A percentile compares a stretch with the other conserved stretches of the same genome.
Conservation (phyloP, 2,797 vertebrate genomes). For the Tenualosa thibaudeaui region DNA sequence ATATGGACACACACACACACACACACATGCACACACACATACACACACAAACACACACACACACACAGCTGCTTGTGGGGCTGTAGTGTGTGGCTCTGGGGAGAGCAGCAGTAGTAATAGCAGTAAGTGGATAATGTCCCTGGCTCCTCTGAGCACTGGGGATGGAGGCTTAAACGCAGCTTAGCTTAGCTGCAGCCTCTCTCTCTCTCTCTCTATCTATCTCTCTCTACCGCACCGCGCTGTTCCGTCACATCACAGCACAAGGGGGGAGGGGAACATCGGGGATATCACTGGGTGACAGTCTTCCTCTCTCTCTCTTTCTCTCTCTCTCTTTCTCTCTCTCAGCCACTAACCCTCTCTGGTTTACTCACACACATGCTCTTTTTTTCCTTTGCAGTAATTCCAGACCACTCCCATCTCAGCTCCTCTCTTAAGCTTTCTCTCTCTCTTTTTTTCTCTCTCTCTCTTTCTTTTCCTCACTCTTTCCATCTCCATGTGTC, state of each 20-base stretch:
- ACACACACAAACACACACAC: conserved; percentile 14
- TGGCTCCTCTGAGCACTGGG: conserved; percentile 68
- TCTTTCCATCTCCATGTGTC: background rate
- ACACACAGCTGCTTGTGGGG: conserved; percentile 54
- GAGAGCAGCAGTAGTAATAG: conserved; percentile 81
- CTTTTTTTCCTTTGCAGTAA: conserved; percentile 23
- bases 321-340: conserved; percentile 38
- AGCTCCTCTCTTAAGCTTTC: background rate
- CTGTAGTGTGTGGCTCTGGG: conserved; percentile 53
- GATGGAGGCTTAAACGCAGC: conserved; percentile 76
- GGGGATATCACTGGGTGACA: conserved; percentile 32
- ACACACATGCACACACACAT: background rate
- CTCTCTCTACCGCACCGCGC: conserved; percentile 43
- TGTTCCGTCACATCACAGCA: conserved; percentile 30
- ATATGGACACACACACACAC: conserved; percentile 17
- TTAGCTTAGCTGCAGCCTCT: conserved; percentile 70
- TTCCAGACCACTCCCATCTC: background rate
- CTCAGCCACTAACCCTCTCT: conserved; percentile 33
- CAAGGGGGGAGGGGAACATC: conserved; percentile 56
- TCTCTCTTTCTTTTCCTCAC: background rate
- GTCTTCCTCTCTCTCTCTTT: conserved; percentile 2
- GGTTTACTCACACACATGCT: conserved; percentile 16
- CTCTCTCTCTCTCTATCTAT: conserved; percentile 37
- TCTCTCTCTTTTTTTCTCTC: background rate
- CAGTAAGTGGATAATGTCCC: conserved; percentile 79